Evolutionary conservation across 2,888 invertebrate genomes (phyloP).

Genomic region (Troides aeacus): DNA sequence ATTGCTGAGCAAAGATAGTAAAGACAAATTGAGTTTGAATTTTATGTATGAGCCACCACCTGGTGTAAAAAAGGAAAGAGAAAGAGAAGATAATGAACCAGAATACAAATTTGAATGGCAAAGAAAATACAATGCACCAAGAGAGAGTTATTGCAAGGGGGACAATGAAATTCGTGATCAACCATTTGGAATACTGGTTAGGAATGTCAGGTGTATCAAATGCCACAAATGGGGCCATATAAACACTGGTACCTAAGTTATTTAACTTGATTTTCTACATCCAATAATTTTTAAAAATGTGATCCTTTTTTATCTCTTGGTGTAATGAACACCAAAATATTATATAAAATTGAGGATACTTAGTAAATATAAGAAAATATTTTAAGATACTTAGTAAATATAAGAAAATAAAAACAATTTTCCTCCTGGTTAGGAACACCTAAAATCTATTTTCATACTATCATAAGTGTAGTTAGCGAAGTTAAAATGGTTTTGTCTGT

Average conservation of each 20-base stretch:
- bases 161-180: conserved; percentile 99
- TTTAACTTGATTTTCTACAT: background rate
- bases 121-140: conserved; percentile 98
- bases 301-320: background rate
- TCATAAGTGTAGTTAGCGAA: too few species aligned
- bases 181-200: conserved; percentile 98
- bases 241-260: conserved; percentile 85
- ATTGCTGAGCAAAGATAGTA: conserved; percentile 97
- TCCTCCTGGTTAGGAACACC: too few species aligned
- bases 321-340: background rate
- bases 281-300: background rate
- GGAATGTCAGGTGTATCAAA: conserved; percentile 98
- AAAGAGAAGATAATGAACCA: conserved; percentile 95
- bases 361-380: too few species aligned
- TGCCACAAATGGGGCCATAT: conserved; percentile 99
- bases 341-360: too few species aligned
- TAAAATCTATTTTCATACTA: too few species aligned
- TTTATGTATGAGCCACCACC: conserved; percentile 99
- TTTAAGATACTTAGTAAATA: too few species aligned
- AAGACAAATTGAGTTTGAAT: conserved; percentile 98
- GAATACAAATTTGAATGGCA: conserved; percentile 99
- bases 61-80: conserved; percentile 94
- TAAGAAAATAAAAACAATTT: too few species aligned
- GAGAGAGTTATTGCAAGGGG: conserved; percentile 98
- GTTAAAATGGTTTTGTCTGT: too few species aligned